phyloP scores from a whole-genome alignment of 2,113 vertebrate genomes.

The Amblyopsis rosae region DNA sequence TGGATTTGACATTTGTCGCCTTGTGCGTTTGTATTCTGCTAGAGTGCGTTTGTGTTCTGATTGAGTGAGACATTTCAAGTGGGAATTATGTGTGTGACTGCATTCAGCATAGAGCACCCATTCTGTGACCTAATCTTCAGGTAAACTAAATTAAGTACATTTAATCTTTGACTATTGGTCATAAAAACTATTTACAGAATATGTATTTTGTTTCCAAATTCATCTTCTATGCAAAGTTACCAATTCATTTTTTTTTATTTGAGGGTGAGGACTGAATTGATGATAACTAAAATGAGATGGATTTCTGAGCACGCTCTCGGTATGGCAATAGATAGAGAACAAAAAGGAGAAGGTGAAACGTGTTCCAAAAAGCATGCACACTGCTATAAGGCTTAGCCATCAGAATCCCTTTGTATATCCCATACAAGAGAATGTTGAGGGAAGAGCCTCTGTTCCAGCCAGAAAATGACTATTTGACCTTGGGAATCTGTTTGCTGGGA shows the following conservation, averaged over 20 bases:
- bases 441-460: conserved; percentile 38
- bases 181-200: too few species aligned
- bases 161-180: too few species aligned
- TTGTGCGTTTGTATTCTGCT: conserved; percentile 53
- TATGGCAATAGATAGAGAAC: too few species aligned
- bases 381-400: conserved; percentile 12
- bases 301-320: too few species aligned
- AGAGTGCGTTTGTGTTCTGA: background rate
- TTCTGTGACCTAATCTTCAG: background rate
- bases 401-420: conserved; percentile 25
- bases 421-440: conserved; percentile 22
- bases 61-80: too few species aligned
- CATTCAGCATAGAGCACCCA: conserved; percentile 5
- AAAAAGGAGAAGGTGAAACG: too few species aligned
- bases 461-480: conserved; percentile 58
- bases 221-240: too few species aligned
- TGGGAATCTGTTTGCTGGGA: background rate
- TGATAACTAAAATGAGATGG: too few species aligned
- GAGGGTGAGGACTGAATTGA: too few species aligned
- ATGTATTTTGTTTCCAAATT: too few species aligned
- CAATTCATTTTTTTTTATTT: too few species aligned
- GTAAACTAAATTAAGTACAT: background rate
- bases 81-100: conserved; percentile 5
- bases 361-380: too few species aligned
- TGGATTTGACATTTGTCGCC: conserved; percentile 69